phyloP scores from a whole-genome alignment of 2,797 vertebrate species.

The Poeciliopsis presidionis region DNA sequence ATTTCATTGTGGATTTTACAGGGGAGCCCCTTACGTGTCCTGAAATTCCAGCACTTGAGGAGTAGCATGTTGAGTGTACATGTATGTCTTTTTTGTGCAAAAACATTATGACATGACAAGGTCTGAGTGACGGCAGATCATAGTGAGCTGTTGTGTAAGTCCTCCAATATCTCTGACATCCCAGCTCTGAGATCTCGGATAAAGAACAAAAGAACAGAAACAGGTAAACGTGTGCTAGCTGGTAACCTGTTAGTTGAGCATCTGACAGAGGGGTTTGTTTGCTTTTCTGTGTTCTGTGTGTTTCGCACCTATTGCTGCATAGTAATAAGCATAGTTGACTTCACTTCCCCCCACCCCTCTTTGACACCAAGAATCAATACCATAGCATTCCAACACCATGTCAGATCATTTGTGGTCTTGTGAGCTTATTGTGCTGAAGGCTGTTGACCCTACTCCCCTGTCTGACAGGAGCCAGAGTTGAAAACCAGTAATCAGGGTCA shows the following conservation, averaged over 20 bases:
- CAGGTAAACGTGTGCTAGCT: conserved; percentile 74
- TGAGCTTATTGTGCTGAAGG: conserved; percentile 59
- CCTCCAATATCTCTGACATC: conserved; percentile 71
- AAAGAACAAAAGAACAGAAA: conserved; percentile 70
- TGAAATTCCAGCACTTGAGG: conserved; percentile 71
- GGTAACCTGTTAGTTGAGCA: conserved; percentile 61
- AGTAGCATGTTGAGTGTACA: conserved; percentile 66
- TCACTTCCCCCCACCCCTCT: no score
- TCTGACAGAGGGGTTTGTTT: conserved; percentile 41
- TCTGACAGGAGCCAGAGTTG: conserved; percentile 75
- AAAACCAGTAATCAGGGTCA: conserved; percentile 75
- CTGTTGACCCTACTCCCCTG: conserved; percentile 67
- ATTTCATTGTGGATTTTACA: conserved; percentile 80
- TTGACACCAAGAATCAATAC: conserved; percentile 46
- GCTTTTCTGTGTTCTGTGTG: conserved; percentile 43
- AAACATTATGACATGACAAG: conserved; percentile 70
- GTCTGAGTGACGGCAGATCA: conserved; percentile 77
- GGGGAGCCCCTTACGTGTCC: conserved; percentile 68
- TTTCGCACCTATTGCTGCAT: conserved; percentile 28
- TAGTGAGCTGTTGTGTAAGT: conserved; percentile 66
- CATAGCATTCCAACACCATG: conserved; percentile 38
- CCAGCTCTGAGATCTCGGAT: conserved; percentile 66
- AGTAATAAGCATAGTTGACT: no score
- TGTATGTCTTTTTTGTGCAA: conserved; percentile 61
- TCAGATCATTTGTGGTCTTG: conserved; percentile 57